Conservation (phyloP, 2,888 invertebrate species). For the Plagodis dolabraria region DNA sequence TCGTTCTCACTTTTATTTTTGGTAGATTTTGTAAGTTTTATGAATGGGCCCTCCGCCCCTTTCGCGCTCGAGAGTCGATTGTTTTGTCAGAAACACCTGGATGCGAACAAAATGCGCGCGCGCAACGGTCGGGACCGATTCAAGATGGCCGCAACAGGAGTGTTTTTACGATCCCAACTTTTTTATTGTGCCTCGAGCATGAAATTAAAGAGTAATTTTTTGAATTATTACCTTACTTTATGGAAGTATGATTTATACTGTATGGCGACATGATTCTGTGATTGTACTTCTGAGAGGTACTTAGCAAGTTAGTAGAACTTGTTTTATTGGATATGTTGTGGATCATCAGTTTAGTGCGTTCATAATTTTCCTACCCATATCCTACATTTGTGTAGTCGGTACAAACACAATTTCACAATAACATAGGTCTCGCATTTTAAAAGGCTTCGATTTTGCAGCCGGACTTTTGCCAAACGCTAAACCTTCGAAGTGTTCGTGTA, state of each 20-base stretch:
- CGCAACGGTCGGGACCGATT: slow-evolving; percentile 60
- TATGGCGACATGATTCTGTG: slow-evolving; percentile 4
- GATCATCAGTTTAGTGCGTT: too few relatives aligned
- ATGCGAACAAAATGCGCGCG: slow-evolving; percentile 73
- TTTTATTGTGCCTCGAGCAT: slow-evolving; percentile 41
- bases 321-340: too few relatives aligned
- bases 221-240: slow-evolving; percentile 35
- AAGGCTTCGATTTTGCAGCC: too few relatives aligned
- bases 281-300: too few relatives aligned
- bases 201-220: slow-evolving; percentile 41
- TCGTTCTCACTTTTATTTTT: slow-evolving; percentile 68
- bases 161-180: slow-evolving; percentile 45
- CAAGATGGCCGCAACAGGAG: slow-evolving; percentile 62
- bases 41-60: slow-evolving; percentile 78
- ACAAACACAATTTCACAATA: too few relatives aligned
- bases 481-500: too few relatives aligned
- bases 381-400: too few relatives aligned
- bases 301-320: too few relatives aligned
- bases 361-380: too few relatives aligned
- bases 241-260: slow-evolving; percentile 31
- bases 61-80: slow-evolving; percentile 76
- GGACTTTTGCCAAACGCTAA: too few relatives aligned
- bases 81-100: slow-evolving; percentile 85
- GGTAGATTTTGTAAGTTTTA: slow-evolving; percentile 69
- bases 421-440: too few relatives aligned